These are phyloP conservation scores for Habrosyne pyritoides DNA, from an alignment of 2,888 invertebrate species.

Conservation along the genomic window DNA sequence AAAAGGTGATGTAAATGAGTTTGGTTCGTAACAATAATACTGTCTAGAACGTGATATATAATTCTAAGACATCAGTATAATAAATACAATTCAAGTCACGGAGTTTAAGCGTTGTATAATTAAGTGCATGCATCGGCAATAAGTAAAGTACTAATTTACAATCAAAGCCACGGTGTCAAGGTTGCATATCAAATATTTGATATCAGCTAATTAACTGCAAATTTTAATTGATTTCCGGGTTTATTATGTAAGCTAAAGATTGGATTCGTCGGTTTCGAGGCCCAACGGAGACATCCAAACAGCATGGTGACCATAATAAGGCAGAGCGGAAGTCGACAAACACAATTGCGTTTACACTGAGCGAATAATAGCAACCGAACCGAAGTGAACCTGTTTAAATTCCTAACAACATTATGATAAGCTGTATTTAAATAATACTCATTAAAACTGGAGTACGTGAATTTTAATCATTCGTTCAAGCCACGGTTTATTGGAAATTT, in stretches of 20 bases:
- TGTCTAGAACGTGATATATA: too few relatives aligned
- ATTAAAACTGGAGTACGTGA: too few relatives aligned
- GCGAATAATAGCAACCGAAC: not conserved
- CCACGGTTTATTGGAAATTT: too few relatives aligned
- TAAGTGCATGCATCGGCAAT: not conserved
- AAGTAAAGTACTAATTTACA: constrained; percentile 12
- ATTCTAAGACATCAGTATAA: too few relatives aligned
- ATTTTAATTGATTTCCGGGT: not conserved
- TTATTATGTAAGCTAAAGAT: not conserved
- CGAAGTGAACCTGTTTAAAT: not conserved
- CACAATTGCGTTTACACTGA: constrained; percentile 18
- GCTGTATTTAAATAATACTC: too few relatives aligned
- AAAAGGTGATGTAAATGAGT: too few relatives aligned
- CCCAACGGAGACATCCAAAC: constrained; percentile 14
- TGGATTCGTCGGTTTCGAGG: not conserved
- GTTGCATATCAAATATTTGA: constrained; percentile 4
- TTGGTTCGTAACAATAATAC: too few relatives aligned
- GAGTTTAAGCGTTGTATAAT: not conserved
- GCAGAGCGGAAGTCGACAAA: constrained; percentile 27
- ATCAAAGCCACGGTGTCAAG: constrained; percentile 9
- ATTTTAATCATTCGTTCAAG: too few relatives aligned
- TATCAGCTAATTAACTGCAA: not conserved
- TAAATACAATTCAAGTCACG: not conserved
- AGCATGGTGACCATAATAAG: constrained; percentile 25
- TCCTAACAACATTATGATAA: not conserved